A percentile compares a stretch with the other conserved stretches of the same genome.
These are phyloP conservation scores for Penaeus japonicus DNA, from an alignment of 1,140 invertebrate species.

Conservation along the genomic window DNA sequence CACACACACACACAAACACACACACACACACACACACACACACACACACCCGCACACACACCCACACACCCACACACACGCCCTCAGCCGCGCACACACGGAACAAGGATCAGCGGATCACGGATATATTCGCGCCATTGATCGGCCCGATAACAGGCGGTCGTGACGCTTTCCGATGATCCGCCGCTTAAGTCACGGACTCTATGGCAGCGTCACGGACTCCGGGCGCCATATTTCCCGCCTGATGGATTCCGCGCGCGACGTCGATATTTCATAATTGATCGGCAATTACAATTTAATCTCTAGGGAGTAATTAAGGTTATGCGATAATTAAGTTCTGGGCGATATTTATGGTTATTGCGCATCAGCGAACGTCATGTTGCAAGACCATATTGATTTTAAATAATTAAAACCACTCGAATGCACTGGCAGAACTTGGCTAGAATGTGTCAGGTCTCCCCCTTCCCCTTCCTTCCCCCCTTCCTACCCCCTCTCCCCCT, in stretches of 20 bases:
- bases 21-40: too few relatives aligned
- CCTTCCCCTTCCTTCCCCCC: neutral
- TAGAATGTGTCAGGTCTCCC: neutral
- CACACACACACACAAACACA: too few relatives aligned
- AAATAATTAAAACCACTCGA: slow-evolving; percentile 49
- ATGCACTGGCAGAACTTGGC: neutral
- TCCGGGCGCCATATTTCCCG: neutral
- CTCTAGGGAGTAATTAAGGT: slow-evolving; percentile 53
- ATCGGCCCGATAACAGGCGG: too few relatives aligned
- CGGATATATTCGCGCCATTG: too few relatives aligned
- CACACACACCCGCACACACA: too few relatives aligned
- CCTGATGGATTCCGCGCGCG: slow-evolving; percentile 38
- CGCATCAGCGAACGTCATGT: slow-evolving; percentile 53
- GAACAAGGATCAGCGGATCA: too few relatives aligned
- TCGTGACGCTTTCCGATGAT: too few relatives aligned
- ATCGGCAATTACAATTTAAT: slow-evolving; percentile 56
- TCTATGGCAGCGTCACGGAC: too few relatives aligned
- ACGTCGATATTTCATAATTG: slow-evolving; percentile 52
- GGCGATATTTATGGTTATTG: slow-evolving; percentile 56
- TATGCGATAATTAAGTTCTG: slow-evolving; percentile 54
- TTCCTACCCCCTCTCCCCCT: neutral
- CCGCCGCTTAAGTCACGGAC: too few relatives aligned
- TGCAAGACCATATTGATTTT: slow-evolving; percentile 53
- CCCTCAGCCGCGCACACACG: too few relatives aligned
- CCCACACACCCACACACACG: too few relatives aligned